A percentile compares a stretch with the other conserved stretches of the same genome.
Conservation (phyloP, 2,113 vertebrate species). For the Crotalus horridus region DNA sequence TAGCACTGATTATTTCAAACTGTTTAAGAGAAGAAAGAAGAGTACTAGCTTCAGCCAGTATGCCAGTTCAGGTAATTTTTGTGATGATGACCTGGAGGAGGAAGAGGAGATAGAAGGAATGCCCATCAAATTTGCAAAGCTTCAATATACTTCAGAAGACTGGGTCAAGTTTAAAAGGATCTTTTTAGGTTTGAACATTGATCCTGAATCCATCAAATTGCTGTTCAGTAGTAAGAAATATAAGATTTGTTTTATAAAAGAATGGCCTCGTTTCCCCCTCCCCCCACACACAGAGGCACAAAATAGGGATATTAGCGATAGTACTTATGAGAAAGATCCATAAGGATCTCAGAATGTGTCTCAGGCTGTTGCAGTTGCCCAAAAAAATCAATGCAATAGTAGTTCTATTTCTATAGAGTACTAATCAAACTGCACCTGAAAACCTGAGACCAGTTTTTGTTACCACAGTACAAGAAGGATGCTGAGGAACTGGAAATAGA, state of each 20-base stretch:
- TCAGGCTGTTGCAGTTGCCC: not conserved
- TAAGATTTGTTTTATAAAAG: not conserved
- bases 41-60: slow-evolving; percentile 86
- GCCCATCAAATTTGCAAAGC: not conserved
- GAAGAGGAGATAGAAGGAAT: not conserved
- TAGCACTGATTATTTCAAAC: slow-evolving; percentile 87
- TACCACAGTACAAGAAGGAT: not conserved
- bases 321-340: not conserved
- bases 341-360: not conserved
- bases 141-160: not conserved
- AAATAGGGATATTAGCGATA: not conserved
- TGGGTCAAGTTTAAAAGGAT: not conserved
- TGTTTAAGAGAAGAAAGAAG: slow-evolving; percentile 91
- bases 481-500: not conserved
- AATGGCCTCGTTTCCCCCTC: no score
- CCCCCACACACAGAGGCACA: no score
- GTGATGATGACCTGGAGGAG: not conserved
- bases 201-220: not conserved
- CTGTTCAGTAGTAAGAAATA: not conserved
- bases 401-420: not conserved
- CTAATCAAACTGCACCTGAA: not conserved
- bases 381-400: not conserved
- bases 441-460: not conserved
- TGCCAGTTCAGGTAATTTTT: slow-evolving; percentile 87
- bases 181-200: not conserved